Conservation (phyloP, 2,113 vertebrate genomes). For the Vulpes lagopus region DNA sequence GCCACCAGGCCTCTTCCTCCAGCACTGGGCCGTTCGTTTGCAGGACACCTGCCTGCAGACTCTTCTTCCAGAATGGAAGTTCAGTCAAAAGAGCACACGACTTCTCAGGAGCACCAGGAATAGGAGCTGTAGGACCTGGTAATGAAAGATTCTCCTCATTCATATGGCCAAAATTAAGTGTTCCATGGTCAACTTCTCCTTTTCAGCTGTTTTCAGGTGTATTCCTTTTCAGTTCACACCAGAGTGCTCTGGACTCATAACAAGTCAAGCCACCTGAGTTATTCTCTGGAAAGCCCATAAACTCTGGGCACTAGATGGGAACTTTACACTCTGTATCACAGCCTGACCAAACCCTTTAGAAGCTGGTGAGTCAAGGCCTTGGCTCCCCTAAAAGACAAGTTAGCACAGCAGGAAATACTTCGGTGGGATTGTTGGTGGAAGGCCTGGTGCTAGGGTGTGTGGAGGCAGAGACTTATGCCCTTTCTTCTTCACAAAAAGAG, state of each 20-base stretch:
- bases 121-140: accelerated
- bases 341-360: neutral
- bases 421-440: accelerated
- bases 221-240: neutral
- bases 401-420: neutral
- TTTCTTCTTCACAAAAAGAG: neutral
- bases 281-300: neutral
- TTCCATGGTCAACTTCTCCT: neutral
- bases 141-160: neutral
- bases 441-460: too few species aligned
- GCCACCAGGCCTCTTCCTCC: neutral
- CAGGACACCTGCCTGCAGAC: neutral
- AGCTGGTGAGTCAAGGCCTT: neutral
- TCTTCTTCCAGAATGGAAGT: neutral
- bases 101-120: neutral
- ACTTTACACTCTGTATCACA: accelerated
- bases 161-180: neutral
- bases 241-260: accelerated
- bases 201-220: accelerated
- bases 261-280: too few species aligned
- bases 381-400: neutral
- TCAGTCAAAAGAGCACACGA: neutral
- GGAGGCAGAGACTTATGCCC: neutral
- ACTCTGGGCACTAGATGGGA: neutral
- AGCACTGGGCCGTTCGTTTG: neutral